Evolutionary conservation across 2,113 vertebrate species (phyloP).

Genomic region (Xiphorhynchus elegans): DNA sequence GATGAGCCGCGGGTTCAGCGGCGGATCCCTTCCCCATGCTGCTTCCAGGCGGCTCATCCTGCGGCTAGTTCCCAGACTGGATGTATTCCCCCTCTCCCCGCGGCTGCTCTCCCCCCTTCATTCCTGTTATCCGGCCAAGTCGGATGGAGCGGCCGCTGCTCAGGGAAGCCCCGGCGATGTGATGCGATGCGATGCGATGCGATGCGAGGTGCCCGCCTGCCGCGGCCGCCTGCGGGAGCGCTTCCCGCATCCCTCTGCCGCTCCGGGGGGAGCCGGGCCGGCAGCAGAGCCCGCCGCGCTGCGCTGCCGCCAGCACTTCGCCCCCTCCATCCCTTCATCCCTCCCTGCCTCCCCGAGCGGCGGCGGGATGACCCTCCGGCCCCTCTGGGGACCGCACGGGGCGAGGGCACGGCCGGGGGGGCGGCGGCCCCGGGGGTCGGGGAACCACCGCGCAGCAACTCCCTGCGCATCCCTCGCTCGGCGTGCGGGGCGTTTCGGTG

Average conservation of each 20-base stretch:
- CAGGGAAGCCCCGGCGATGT: conserved; percentile 5
- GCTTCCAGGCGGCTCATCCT: conserved; percentile 15
- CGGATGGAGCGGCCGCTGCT: conserved; percentile 3
- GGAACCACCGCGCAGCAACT: not conserved
- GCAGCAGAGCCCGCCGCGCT: not conserved
- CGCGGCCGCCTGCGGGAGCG: not conserved
- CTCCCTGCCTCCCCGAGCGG: not conserved
- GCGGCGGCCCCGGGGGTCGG: not conserved
- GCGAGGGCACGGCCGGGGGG: not conserved
- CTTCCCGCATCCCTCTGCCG: not conserved
- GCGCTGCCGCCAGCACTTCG: not conserved
- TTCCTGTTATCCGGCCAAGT: conserved; percentile 41
- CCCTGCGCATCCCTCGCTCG: not conserved
- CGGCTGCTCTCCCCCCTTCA: conserved; percentile 24
- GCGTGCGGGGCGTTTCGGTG: not conserved
- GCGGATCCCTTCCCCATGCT: not conserved
- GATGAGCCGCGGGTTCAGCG: conserved; percentile 15
- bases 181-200: not conserved
- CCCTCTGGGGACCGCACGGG: not conserved
- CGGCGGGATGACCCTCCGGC: not conserved
- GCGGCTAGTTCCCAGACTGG: conserved; percentile 52
- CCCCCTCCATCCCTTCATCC: not conserved
- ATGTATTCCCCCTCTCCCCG: not conserved
- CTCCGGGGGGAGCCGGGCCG: not conserved
- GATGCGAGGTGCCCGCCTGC: not conserved